Evolutionary conservation across 2,113 vertebrate species (phyloP), one percentile per base, ranked within the genome.

Genomic region (Cebidichthys violaceus): DNA sequence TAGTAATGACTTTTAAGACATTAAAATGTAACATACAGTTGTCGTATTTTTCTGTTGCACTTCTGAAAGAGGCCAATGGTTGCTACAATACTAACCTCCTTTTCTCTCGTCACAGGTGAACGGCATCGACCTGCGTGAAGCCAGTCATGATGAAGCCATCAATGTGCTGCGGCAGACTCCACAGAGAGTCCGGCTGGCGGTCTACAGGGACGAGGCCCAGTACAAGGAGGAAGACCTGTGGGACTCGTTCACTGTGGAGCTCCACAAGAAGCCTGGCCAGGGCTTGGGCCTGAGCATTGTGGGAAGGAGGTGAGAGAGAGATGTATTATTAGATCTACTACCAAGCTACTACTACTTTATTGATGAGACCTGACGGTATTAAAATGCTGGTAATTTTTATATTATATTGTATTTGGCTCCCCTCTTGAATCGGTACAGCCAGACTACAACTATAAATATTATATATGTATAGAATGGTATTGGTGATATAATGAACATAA

Each of bases 161-260:
- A 97, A 97, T 31, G 98, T 99, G 14, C 95, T 99, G 72, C 95
- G 98, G 50, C 97, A 99, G 85, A 99, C 97, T 0, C 98, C 98
- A 0, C 98, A 98, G 22, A 94, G 95, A 83, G 98, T 99, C 57
- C 94, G 94, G 9, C 94, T 99, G 45, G 91, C 87, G 0, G 97
- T 99, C 64, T 99, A 97, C 88, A 95, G 98, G 77, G 98, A 99
- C 31, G 98, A 99, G 81, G 92, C 97, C 24, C 98, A 98, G 9
- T 99, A 98, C 95, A 99, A 97, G 67, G 98, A 99, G 81, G 97
- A 99, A 52, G 98, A 99, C 10, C 95, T 98, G 93, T 99, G 97
- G 92, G 97, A 99, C 88, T 90, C 96, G 0, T 95, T 98, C 62
- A 95, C 83, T 2, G 85, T 99, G 70, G 97, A 98, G 92, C 96